Conservation (phyloP, 2,888 invertebrate genomes). For the Timema cristinae region DNA sequence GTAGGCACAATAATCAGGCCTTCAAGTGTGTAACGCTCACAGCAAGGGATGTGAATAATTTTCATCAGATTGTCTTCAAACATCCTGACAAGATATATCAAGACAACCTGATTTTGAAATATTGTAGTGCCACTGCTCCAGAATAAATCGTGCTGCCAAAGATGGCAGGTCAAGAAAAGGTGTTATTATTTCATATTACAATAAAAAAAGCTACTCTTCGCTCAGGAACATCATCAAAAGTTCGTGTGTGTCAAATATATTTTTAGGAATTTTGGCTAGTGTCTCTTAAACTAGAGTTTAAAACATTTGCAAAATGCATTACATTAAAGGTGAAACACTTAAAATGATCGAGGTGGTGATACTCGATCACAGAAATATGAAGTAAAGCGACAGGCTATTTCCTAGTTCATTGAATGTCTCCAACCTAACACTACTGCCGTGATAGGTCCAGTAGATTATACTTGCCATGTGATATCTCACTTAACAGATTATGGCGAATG, state of each 20-base stretch:
- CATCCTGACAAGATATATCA: too few species aligned
- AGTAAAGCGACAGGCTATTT: slow-evolving; percentile 5
- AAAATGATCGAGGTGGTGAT: not conserved
- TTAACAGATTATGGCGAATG: not conserved
- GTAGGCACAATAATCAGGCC: too few species aligned
- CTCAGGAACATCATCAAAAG: not conserved
- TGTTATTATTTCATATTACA: too few species aligned
- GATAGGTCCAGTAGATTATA: slow-evolving; percentile 3
- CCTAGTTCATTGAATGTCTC: not conserved
- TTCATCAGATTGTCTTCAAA: too few species aligned
- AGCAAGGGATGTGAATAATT: too few species aligned
- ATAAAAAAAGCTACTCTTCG: not conserved
- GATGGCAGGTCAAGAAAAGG: too few species aligned
- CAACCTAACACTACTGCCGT: not conserved
- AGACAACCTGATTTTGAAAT: too few species aligned
- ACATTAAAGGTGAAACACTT: too few species aligned
- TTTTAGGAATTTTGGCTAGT: slow-evolving; percentile 1
- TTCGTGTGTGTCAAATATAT: not conserved
- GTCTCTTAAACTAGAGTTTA: not conserved
- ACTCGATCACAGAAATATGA: not conserved
- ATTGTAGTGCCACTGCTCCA: too few species aligned
- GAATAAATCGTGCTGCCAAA: too few species aligned
- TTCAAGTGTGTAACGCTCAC: too few species aligned
- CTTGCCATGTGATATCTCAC: not conserved
- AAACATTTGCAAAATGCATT: not conserved